Base-by-base conservation (phyloP, 1,140 invertebrate genomes). In the Chymomyza costata region DNA sequence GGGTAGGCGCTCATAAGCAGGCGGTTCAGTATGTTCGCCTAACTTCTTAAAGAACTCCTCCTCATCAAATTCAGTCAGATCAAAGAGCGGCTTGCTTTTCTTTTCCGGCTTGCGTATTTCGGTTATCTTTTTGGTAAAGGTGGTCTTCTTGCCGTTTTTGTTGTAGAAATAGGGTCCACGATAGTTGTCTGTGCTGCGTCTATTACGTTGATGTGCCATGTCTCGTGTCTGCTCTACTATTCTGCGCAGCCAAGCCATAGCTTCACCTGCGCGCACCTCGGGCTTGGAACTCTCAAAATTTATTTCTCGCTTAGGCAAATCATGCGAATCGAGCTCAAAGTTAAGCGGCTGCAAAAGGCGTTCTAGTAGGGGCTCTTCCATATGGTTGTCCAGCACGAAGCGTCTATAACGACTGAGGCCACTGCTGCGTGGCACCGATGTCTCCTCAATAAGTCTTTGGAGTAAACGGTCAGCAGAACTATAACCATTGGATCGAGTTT, bases 1-100 rank as follows among this genome's bases (percentile, higher is more conserved):
- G 2, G 82, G 82, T 0, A 84, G 30, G 0, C 64, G 56, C 0
- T 52, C 55, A 15, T 80, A 76, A 1, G 82, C 53, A 0, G 78
- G 71, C 3, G 68, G 69, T 44, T 60, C 76, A 0, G 59, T 49
- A 32, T 84, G 68, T 1, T 63, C 59, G 0, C 52, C 82, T 6
- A 84, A 17, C 5, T 78, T 81, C 57, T 84, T 84, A 30, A 84
- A 84, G 43, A 84, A 84, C 35, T 84, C 71, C 17, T 84, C 82
- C 44, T 84, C 82, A 17, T 84, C 71, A 16, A 84, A 84, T 44
- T 84, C 76, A n/a, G 61, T 52, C 1, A 59, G 60, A 19, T 84
- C 73, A 6, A 71, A 73, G 10, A 66, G 41, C 0, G 67, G 65
- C 34, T 82, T 80, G 0, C 40, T 38, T 40, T 82, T 84, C 15